phyloP scores from a whole-genome alignment of 2,888 invertebrate species.

The Allophyes oxyacanthae region DNA sequence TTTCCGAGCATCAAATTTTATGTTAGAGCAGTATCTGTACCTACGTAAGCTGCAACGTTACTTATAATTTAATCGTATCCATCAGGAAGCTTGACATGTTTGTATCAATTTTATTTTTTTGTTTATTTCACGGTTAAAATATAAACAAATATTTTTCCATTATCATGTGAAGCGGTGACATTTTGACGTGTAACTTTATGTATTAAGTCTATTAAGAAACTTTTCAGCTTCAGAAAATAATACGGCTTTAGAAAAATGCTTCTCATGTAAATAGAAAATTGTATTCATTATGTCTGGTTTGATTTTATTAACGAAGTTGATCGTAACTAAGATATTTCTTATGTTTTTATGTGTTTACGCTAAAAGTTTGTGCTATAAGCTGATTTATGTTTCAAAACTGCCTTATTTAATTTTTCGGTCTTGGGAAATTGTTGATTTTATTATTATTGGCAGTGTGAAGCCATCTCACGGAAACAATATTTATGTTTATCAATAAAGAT shows the following conservation, averaged over 20 bases:
- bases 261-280: background rate
- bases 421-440: no score
- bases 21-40: no score
- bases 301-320: conserved; percentile 11
- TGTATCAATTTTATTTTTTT: no score
- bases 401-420: background rate
- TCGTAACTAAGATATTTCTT: background rate
- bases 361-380: conserved; percentile 17
- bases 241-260: conserved; percentile 1
- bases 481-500: no score
- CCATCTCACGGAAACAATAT: no score
- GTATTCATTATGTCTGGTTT: conserved; percentile 5
- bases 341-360: conserved; percentile 26
- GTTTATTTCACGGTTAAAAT: background rate
- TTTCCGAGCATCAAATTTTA: no score
- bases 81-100: no score
- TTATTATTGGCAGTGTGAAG: no score
- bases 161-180: conserved; percentile 1
- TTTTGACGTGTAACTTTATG: background rate
- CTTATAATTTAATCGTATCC: no score
- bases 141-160: background rate
- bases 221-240: background rate
- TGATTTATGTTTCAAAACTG: background rate
- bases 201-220: conserved; percentile 9
- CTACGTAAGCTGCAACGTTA: no score